Evolutionary conservation across 2,888 invertebrate genomes (phyloP).

Genomic region (Andricus curvator): DNA sequence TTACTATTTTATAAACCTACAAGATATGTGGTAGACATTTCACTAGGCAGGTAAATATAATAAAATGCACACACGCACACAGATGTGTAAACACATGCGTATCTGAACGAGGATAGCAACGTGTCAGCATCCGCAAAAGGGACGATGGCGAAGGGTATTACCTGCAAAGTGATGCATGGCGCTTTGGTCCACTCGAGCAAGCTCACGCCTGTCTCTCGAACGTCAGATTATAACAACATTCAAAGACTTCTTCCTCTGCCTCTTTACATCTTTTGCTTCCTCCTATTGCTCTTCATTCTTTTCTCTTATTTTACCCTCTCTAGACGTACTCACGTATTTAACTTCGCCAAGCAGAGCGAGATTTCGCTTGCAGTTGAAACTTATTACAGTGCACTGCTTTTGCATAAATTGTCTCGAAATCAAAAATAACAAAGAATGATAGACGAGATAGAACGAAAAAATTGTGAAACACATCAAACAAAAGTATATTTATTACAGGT

Average conservation of each 20-base stretch:
- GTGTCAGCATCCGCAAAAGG: conserved; percentile 48
- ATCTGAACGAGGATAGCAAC: conserved; percentile 38
- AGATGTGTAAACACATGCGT: conserved; percentile 15
- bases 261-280: conserved; percentile 29
- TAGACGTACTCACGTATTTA: background rate
- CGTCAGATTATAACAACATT: conserved; percentile 63
- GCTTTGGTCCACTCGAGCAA: conserved; percentile 58
- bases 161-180: conserved; percentile 59
- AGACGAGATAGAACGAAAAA: background rate
- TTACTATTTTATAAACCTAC: no score
- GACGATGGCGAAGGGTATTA: conserved; percentile 55
- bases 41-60: background rate
- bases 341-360: background rate
- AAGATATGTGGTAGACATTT: no score
- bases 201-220: conserved; percentile 58
- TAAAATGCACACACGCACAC: background rate
- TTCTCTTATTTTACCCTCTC: conserved; percentile 14
- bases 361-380: background rate
- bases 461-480: no score
- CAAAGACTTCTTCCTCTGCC: conserved; percentile 44
- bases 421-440: background rate
- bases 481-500: no score
- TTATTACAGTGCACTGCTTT: background rate
- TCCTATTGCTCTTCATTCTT: conserved; percentile 30
- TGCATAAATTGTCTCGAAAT: background rate